Conservation (phyloP, 1,140 invertebrate genomes). For the Pygmarrhopalites habei region DNA sequence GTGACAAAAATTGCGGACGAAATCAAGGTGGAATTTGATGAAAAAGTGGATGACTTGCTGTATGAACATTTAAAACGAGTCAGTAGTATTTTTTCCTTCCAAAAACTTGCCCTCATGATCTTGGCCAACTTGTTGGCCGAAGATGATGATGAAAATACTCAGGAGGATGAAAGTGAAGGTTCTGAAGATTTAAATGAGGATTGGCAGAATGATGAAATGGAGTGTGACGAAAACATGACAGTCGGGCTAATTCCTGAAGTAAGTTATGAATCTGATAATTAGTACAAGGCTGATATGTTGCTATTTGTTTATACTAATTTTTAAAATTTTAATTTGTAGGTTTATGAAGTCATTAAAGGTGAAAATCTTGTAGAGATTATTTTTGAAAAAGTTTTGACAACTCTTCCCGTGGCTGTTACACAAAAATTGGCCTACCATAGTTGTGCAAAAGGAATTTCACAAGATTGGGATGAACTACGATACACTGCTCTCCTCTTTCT, state of each 20-base stretch:
- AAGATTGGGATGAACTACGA: slow-evolving; percentile 41
- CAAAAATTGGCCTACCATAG: no score
- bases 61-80: no score
- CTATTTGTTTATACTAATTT: no score
- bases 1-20: no score
- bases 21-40: no score
- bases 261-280: no score
- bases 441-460: no score
- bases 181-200: neutral
- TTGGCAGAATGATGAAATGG: slow-evolving; percentile 44
- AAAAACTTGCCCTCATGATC: slow-evolving; percentile 27
- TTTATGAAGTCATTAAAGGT: neutral
- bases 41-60: no score
- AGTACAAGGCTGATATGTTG: no score
- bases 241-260: neutral
- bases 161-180: slow-evolving; percentile 9
- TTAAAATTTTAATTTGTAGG: neutral
- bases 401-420: no score
- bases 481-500: slow-evolving; percentile 45
- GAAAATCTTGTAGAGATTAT: neutral
- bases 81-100: neutral
- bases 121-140: slow-evolving; percentile 27
- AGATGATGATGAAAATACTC: slow-evolving; percentile 21
- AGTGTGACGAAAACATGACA: slow-evolving; percentile 10
- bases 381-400: no score